Base-by-base conservation (phyloP, 2,888 invertebrate genomes). In the Macaria liturata region DNA sequence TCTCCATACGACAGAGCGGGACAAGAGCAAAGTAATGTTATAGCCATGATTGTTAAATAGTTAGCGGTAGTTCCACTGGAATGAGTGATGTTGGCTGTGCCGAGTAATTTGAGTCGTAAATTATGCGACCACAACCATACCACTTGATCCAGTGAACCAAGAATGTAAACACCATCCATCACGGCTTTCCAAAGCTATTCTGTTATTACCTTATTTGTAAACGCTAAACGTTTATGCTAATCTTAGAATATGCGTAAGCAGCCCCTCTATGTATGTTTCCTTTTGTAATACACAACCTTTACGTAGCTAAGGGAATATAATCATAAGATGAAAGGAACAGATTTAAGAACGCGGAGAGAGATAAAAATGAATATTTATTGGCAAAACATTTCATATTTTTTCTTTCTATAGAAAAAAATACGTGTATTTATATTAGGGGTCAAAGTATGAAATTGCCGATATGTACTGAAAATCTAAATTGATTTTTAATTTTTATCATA, bases 81-180 rank as follows among this genome's bases (percentile, higher is more conserved):
- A 65, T 66, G 57, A 61, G 57, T 70, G 59, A 68, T 70, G 62
- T 63, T 20, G 53, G 54, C 50, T 60, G 54, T 56, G 62, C 49
- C 55, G 62, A 57, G 65, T 71, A 72, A 73, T 71, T 72, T 46
- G 62, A 62, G 65, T 68, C 67, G 62, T 66, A 71, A 75, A 72
- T 73, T 70, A 73, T 72, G 66, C 66, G 68, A 60, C 61, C 61
- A 59, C 51, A 59, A 64, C 60, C 54, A 61, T 49, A 65, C 52
- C 59, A 68, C 66, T 69, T 67, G 65, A 68, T 51, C 55, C 54
- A 57, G 49, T 65, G 59, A 65, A 62, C 64, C 61, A 57, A 52
- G 49, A 65, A 66, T 58, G 65, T 67, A 67, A 69, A 68, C 68
- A 71, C 60, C 65, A 71, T 71, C 63, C 55, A 72, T 71, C 70